These are phyloP conservation scores for Psephotus haematonotus DNA, from an alignment of 2,113 vertebrate genomes.

Conservation along the genomic window DNA sequence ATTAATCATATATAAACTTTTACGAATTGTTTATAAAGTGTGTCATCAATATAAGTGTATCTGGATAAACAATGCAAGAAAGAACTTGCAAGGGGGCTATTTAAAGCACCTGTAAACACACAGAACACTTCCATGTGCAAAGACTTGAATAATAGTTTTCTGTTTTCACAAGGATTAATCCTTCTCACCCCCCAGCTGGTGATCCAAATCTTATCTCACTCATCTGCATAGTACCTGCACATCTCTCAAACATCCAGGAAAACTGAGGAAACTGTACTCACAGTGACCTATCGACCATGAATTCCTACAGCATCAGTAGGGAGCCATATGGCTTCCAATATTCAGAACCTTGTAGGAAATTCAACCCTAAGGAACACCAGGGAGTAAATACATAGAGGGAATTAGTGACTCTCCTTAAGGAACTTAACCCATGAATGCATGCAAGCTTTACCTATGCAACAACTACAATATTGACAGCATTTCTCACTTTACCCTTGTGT, in stretches of 20 bases:
- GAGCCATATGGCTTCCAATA: neutral
- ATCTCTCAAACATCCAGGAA: neutral
- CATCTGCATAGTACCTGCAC: neutral
- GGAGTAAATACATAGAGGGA: neutral
- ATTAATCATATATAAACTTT: neutral
- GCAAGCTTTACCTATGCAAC: neutral
- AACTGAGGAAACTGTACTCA: neutral
- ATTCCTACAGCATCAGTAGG: neutral
- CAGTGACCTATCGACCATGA: neutral
- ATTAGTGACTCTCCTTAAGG: slow-evolving; percentile 12
- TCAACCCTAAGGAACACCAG: neutral
- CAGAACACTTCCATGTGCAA: neutral
- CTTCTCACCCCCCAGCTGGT: neutral
- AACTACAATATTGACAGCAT: neutral
- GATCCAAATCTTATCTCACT: neutral
- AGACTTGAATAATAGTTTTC: neutral
- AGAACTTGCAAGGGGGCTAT: neutral
- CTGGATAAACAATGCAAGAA: neutral
- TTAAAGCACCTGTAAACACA: neutral
- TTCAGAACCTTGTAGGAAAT: neutral
- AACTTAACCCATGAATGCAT: neutral
- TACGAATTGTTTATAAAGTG: neutral
- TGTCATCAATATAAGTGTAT: neutral
- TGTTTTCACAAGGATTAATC: neutral
- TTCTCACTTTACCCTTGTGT: neutral